A percentile compares a stretch with the other conserved stretches of the same genome.
These are phyloP conservation scores for Bursaphelenchus mucronatus DNA, from an alignment of 1,140 invertebrate species.

Conservation along the genomic window DNA sequence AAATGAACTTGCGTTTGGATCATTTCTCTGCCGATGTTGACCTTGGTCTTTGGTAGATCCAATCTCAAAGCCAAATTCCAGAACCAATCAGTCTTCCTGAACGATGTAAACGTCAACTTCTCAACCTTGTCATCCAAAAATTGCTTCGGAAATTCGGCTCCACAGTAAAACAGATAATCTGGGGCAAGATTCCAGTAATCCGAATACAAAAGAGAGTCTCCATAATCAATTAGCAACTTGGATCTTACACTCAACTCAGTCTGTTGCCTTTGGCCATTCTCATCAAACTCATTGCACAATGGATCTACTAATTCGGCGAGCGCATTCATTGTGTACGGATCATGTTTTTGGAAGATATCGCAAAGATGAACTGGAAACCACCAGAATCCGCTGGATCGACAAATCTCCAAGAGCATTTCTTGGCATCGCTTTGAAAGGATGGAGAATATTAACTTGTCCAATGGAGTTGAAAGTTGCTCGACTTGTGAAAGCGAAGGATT, in stretches of 20 bases:
- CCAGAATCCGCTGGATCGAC: conserved; percentile 5
- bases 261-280: not conserved
- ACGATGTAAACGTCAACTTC: conserved; percentile 11
- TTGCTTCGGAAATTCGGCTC: conserved; percentile 3
- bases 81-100: conserved; percentile 20
- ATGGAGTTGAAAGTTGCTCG: conserved; percentile 4
- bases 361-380: conserved; percentile 23
- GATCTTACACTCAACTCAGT: conserved; percentile 4
- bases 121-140: conserved; percentile 1
- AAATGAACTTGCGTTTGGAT: conserved; percentile 11
- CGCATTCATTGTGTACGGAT: conserved; percentile 7
- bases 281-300: not conserved
- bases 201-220: conserved; percentile 5
- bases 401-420: conserved; percentile 21
- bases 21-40: not conserved
- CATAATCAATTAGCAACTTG: conserved; percentile 18
- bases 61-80: conserved; percentile 12
- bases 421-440: conserved; percentile 5
- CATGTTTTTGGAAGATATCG: conserved; percentile 19
- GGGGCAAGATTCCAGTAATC: conserved; percentile 21
- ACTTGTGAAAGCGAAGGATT: too few relatives aligned
- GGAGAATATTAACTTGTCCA: conserved; percentile 23
- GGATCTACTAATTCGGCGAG: conserved; percentile 2
- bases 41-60: conserved; percentile 14
- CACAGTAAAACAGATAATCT: conserved; percentile 11